A percentile compares a stretch with the other conserved stretches of the same genome.
Evolutionary conservation across 2,797 vertebrate genomes (phyloP).

Genomic region (Dromococcyx pavoninus): DNA sequence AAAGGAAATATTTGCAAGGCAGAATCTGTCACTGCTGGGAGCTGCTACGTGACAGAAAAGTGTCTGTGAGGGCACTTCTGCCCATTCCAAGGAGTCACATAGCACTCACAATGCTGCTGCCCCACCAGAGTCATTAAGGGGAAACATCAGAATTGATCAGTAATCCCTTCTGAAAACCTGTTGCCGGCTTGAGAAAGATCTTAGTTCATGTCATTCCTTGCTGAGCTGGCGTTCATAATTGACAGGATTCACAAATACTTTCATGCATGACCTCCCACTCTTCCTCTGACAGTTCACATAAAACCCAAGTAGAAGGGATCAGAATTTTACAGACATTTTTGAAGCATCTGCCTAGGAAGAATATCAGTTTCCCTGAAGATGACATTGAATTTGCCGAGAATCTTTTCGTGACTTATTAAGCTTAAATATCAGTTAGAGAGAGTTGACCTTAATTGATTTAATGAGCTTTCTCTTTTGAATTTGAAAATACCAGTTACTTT

Average conservation of each 20-base stretch:
- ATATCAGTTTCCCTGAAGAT: neutral
- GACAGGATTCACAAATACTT: conserved; percentile 21
- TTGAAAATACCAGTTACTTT: neutral
- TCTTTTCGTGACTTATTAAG: neutral
- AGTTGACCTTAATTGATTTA: conserved; percentile 25
- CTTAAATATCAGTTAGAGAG: neutral
- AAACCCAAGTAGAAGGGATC: neutral
- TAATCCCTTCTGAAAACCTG: conserved; percentile 4
- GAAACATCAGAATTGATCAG: conserved; percentile 8
- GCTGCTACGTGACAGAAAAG: neutral
- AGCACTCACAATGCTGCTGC: neutral
- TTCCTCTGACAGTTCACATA: conserved; percentile 33
- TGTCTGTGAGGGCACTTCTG: neutral
- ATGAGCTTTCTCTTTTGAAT: neutral
- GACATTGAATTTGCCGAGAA: conserved; percentile 2
- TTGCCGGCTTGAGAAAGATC: neutral
- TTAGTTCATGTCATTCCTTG: neutral
- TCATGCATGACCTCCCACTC: conserved; percentile 43
- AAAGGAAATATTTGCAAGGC: neutral
- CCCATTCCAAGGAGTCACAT: neutral
- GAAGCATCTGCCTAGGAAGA: conserved; percentile 19
- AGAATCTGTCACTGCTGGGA: neutral
- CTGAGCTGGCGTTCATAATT: neutral
- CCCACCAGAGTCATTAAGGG: neutral
- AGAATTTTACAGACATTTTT: conserved; percentile 17